Conservation (phyloP, 2,888 invertebrate genomes). For the Drosophila longiperda region DNA sequence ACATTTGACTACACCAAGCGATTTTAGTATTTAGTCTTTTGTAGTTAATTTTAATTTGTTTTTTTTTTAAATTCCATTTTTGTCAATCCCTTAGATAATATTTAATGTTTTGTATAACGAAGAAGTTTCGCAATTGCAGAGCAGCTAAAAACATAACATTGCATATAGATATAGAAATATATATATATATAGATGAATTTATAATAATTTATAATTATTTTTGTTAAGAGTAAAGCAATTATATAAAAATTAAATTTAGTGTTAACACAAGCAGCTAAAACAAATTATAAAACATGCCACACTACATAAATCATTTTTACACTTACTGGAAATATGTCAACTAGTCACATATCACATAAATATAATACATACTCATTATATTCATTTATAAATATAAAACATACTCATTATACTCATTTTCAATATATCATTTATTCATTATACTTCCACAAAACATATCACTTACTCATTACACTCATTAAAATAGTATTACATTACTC, state of each 20-base stretch:
- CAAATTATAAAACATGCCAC: slow-evolving; percentile 7
- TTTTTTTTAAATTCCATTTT: slow-evolving; percentile 10
- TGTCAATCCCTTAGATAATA: slow-evolving; percentile 12
- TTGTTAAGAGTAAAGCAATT: slow-evolving; percentile 20
- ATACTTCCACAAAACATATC: too few relatives aligned
- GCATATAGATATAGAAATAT: not conserved
- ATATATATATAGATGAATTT: not conserved
- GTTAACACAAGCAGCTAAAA: slow-evolving; percentile 34
- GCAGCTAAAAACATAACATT: not conserved
- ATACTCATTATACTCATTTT: not conserved
- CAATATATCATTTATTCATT: too few relatives aligned
- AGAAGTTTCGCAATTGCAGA: slow-evolving; percentile 17
- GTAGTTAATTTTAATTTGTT: slow-evolving; percentile 26
- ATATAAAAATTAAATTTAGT: slow-evolving; percentile 6
- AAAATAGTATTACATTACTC: not conserved
- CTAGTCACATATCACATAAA: slow-evolving; percentile 19
- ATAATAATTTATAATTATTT: slow-evolving; percentile 26
- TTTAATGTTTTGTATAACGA: slow-evolving; percentile 33
- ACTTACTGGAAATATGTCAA: not conserved
- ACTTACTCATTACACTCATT: too few relatives aligned
- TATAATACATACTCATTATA: slow-evolving; percentile 17
- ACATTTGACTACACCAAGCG: slow-evolving; percentile 16
- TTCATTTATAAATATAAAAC: slow-evolving; percentile 1
- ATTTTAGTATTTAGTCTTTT: slow-evolving; percentile 7
- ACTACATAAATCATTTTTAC: slow-evolving; percentile 1